Conservation (phyloP, 2,888 invertebrate genomes). For the Chymomyza caudatula region DNA sequence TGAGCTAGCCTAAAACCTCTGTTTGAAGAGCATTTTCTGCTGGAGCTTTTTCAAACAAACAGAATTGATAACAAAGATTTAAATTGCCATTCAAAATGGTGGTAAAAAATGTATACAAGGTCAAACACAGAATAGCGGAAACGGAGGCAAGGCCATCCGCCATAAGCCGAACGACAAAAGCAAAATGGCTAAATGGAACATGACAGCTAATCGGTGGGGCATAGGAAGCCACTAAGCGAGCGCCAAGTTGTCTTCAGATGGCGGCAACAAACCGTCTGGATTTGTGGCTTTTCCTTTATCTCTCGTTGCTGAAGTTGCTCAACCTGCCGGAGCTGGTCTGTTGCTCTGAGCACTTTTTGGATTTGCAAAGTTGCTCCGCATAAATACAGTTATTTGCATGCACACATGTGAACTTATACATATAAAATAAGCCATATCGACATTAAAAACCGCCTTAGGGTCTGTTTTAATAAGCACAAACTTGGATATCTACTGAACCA, state of each 20-base stretch:
- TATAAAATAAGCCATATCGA: conserved; percentile 22
- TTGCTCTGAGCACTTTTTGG: neutral
- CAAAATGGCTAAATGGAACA: neutral
- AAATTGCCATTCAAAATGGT: neutral
- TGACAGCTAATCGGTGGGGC: neutral
- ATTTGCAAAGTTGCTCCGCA: neutral
- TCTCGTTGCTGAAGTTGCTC: neutral
- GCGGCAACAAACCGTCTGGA: neutral
- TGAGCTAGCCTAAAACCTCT: too few species aligned
- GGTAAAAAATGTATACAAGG: neutral
- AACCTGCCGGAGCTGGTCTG: neutral
- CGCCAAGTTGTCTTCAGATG: neutral
- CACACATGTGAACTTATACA: neutral
- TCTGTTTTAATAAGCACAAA: conserved; percentile 47
- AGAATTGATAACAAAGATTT: neutral
- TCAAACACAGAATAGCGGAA: neutral
- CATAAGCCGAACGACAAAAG: neutral
- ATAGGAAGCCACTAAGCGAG: neutral
- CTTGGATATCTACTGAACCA: neutral
- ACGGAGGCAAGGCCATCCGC: neutral
- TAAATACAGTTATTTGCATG: neutral
- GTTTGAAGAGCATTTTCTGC: neutral
- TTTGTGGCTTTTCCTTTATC: neutral
- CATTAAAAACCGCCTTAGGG: conserved; percentile 39
- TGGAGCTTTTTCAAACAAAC: neutral